Base-by-base conservation (phyloP, 1,140 invertebrate genomes). In the Zaprionus taronus region DNA sequence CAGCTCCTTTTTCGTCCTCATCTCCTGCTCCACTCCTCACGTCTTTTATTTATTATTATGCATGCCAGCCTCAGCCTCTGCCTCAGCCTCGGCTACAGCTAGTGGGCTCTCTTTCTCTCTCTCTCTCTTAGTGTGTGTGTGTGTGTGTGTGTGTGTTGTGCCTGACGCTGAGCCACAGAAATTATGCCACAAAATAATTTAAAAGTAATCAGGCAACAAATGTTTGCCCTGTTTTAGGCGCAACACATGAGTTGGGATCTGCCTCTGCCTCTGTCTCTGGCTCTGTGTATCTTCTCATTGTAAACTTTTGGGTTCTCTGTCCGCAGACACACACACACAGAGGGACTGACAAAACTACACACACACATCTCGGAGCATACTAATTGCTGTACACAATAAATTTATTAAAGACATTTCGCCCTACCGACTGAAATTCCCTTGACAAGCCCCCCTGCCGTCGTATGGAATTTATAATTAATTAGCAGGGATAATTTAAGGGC, bases 151-250 rank as follows among this genome's bases (percentile, higher is more conserved):
- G 31, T 67, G 57, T 53, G 66, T 51, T 74, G 51, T 70, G 56
- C 71, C 72, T 60, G 65, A 57, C 72, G 51, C 58, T 47, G 72
- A 75, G 60, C 72, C 72, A 75, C 73, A 74, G 71, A 91, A 91
- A 91, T 84, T 77, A 91, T 91, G 89, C 89, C 86, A 87, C 91
- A 92, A 92, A 92, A 92, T 92, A 91, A 92, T 92, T 92, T 92
- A 92, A 92, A 92, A 92, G 91, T 92, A 92, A 92, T 92, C 91
- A 92, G 79, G 80, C 90, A 90, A 80, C 86, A 87, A 91, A 91
- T 90, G 86, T 91, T 91, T 91, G 77, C 86, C 78, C 71, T 75
- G 80, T 91, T 80, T 77, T 79, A 79, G 77, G 77, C 77, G 72
- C 72, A 70, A 70, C 69, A 77, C 69, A 80, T 71, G 72, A 75